Base-by-base conservation (phyloP, 1,140 invertebrate genomes). In the Sarcophaga peregrina region DNA sequence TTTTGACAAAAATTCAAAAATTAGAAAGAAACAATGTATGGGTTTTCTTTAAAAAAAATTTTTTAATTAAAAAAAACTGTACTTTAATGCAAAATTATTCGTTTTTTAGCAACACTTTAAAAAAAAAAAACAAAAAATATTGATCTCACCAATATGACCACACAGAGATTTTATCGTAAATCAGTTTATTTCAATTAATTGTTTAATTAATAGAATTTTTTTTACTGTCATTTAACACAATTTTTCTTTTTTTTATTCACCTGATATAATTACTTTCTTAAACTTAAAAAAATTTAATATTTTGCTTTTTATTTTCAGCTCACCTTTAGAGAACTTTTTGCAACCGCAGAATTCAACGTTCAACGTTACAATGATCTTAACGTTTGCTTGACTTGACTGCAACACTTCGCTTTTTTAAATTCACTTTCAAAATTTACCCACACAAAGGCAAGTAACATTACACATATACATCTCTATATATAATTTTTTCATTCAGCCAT, bases 291-390 rank as follows among this genome's bases (percentile, higher is more conserved):
- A n/a, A n/a, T n/a, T 72, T 7, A 58, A 73, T 17, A 72, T 8
- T 58, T 73, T 46, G 73, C 46, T 73, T 84, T 80, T 86, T 83
- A 83, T 85, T 85, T 84, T 86, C 86, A 76, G 88, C 88, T 89
- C 88, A 89, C 88, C 88, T 78, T 78, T 78, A 50, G 47, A 78
- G 75, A 78, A 78, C 81, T 83, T 83, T 90, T 88, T 89, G 87
- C 89, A 88, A 90, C 89, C 88, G 89, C 87, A 89, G 89, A 88
- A 90, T 90, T 88, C 89, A 90, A 90, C 89, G 88, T 90, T 86
- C 87, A 90, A 90, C 89, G 89, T 84, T 87, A 90, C 87, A 90
- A 90, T 90, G 88, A 90, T 90, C 87, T 85, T 85, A 90, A 89
- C 86, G 85, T 87, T 85, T 89, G 87, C 88, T 82, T 54, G 68